Evolutionary conservation across 2,113 vertebrate species (phyloP).

Genomic region (Grantiella picta): DNA sequence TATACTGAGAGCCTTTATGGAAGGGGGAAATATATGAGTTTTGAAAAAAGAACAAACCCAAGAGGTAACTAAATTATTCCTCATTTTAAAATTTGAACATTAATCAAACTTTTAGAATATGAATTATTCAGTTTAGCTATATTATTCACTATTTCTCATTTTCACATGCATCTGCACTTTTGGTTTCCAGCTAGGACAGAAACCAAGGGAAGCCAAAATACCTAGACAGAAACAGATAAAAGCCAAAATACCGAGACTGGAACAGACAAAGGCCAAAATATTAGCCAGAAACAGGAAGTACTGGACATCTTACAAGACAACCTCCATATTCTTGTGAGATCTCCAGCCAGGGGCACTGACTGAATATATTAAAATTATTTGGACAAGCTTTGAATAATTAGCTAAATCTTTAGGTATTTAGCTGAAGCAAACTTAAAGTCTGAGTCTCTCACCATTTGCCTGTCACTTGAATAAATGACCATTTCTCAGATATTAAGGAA

Average conservation of each 20-base stretch:
- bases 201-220: slow-evolving; percentile 56
- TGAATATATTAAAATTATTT: slow-evolving; percentile 27
- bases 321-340: slow-evolving; percentile 34
- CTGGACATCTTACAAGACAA: slow-evolving; percentile 22
- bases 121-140: not conserved
- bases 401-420: slow-evolving; percentile 37
- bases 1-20: not conserved
- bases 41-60: not conserved
- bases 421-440: not conserved
- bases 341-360: not conserved
- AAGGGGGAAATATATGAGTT: not conserved
- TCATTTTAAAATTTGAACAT: not conserved
- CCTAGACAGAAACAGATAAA: slow-evolving; percentile 59
- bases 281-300: slow-evolving; percentile 53
- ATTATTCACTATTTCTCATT: slow-evolving; percentile 16
- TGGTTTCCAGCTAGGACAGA: slow-evolving; percentile 47
- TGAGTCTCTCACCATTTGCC: not conserved
- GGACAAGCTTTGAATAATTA: slow-evolving; percentile 19
- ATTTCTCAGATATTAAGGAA: not conserved
- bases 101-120: not conserved
- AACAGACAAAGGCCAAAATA: slow-evolving; percentile 54
- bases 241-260: slow-evolving; percentile 58
- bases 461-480: not conserved
- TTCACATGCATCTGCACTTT: slow-evolving; percentile 14
- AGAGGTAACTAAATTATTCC: not conserved